Evolutionary conservation across 2,797 vertebrate genomes (phyloP).

Genomic region (Pyrocephalus nanus): DNA sequence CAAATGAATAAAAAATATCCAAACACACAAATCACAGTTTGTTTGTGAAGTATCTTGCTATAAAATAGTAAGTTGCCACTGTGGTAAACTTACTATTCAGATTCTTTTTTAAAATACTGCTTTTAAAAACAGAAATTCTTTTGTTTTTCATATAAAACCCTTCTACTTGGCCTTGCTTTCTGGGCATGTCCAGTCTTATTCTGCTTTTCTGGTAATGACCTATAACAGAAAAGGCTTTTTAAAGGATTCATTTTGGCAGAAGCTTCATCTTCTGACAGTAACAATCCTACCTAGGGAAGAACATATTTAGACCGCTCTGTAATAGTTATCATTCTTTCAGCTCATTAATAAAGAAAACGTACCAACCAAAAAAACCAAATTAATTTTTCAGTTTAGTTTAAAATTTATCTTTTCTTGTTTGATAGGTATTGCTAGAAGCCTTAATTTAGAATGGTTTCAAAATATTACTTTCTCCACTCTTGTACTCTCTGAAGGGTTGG

Average conservation of each 20-base stretch:
- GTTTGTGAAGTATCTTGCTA: neutral
- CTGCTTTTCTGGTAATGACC: neutral
- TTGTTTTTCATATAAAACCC: neutral
- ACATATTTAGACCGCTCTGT: neutral
- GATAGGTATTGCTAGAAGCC: neutral
- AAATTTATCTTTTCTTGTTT: neutral
- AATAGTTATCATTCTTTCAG: neutral
- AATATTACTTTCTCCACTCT: neutral
- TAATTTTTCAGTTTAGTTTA: neutral
- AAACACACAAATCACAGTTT: neutral
- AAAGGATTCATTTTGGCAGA: constrained; percentile 17
- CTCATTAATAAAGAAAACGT: neutral
- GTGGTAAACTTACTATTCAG: neutral
- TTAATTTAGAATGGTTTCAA: neutral
- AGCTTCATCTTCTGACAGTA: neutral
- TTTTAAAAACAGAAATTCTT: neutral
- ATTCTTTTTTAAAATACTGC: neutral
- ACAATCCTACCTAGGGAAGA: neutral
- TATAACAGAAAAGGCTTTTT: neutral
- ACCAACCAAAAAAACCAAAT: neutral
- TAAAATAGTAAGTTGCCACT: neutral
- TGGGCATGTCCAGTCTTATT: neutral
- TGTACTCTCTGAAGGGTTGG: neutral
- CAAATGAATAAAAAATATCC: neutral
- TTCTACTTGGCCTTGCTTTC: neutral